A percentile compares a stretch with the other conserved stretches of the same genome.
Evolutionary conservation across 2,888 invertebrate species (phyloP).

Genomic region (Eupithecia inturbata): DNA sequence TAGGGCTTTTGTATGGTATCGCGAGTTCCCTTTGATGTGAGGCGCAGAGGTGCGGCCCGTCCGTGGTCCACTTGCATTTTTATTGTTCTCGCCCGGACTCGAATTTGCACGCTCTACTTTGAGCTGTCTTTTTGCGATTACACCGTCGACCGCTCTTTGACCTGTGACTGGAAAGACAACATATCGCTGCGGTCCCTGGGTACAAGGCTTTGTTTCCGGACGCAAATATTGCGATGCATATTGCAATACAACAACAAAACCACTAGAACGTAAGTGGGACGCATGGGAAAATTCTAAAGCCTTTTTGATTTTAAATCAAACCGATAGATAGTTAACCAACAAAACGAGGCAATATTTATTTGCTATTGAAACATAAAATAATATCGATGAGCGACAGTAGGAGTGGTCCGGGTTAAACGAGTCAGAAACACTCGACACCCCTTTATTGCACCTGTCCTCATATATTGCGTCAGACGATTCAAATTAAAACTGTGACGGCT

Average conservation of each 20-base stretch:
- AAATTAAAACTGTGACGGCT: slow-evolving; percentile 74
- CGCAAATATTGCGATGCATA: neutral
- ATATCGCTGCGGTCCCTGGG: slow-evolving; percentile 40
- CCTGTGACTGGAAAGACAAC: slow-evolving; percentile 60
- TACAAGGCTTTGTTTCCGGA: slow-evolving; percentile 8
- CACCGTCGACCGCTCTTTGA: slow-evolving; percentile 61
- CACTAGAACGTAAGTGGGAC: neutral
- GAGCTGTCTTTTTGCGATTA: slow-evolving; percentile 78
- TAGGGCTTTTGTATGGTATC: slow-evolving; percentile 84
- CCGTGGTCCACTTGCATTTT: slow-evolving; percentile 81
- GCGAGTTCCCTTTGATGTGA: slow-evolving; percentile 79
- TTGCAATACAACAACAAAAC: slow-evolving; percentile 9
- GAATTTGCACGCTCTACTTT: slow-evolving; percentile 82
- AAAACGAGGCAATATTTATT: neutral
- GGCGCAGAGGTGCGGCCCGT: slow-evolving; percentile 62
- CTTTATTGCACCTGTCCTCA: slow-evolving; percentile 79
- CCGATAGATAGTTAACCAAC: neutral
- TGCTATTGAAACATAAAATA: neutral
- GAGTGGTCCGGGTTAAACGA: slow-evolving; percentile 43
- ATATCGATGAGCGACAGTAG: slow-evolving; percentile 20
- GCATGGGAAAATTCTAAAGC: neutral
- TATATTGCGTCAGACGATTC: slow-evolving; percentile 68
- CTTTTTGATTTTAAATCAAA: neutral
- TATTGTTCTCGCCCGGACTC: slow-evolving; percentile 77
- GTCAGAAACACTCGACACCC: slow-evolving; percentile 71